Conservation (phyloP, 2,888 invertebrate species). For the Aspidapion aeneum region DNA sequence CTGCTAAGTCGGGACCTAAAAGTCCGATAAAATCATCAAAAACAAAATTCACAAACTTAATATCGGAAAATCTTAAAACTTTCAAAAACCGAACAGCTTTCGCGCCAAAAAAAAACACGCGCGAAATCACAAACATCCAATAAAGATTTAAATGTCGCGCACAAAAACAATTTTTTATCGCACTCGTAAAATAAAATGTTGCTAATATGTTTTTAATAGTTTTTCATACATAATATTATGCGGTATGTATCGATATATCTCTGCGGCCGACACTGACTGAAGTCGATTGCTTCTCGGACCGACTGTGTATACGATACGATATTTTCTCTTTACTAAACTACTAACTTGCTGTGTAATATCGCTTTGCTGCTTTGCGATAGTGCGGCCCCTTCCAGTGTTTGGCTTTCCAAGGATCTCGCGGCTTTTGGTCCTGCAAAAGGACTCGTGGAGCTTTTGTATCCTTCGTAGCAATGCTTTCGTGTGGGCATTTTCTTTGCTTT, state of each 20-base stretch:
- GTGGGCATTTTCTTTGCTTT: background rate
- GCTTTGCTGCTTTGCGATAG: too few species aligned
- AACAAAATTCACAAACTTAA: background rate
- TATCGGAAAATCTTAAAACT: background rate
- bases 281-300: background rate
- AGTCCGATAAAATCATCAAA: too few species aligned
- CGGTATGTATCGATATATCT: background rate
- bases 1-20: too few species aligned
- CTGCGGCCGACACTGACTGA: background rate
- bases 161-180: constrained; percentile 10
- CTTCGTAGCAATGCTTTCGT: background rate
- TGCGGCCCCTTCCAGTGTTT: background rate
- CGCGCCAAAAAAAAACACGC: background rate
- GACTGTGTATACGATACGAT: background rate
- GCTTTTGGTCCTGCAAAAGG: background rate
- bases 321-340: background rate
- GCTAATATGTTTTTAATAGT: constrained; percentile 10
- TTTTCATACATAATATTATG: constrained; percentile 14
- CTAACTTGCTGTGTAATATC: too few species aligned
- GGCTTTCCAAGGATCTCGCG: background rate
- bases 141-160: background rate
- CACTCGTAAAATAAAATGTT: constrained; percentile 8
- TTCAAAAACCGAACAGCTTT: background rate
- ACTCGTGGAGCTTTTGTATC: too few species aligned
- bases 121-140: background rate